Percentiles rank a stretch among this genome's conserved stretches.
Conservation (phyloP, 2,113 vertebrate species). For the Percopsis transmontana region DNA sequence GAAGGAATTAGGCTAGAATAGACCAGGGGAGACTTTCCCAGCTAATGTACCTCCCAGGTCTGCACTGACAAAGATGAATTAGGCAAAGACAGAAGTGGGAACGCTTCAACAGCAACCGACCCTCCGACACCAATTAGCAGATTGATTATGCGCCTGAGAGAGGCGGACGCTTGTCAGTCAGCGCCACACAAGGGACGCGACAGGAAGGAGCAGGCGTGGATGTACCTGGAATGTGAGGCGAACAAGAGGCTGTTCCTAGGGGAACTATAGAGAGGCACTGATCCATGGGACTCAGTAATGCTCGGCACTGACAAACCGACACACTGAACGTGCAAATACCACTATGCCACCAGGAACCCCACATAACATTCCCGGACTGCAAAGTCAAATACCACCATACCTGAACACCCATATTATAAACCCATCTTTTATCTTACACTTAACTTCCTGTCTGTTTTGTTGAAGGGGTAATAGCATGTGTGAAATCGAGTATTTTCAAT, state of each 20-base stretch:
- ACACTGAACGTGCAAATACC: slow-evolving; percentile 72
- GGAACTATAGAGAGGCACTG: slow-evolving; percentile 70
- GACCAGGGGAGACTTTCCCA: slow-evolving; percentile 54
- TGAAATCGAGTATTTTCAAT: slow-evolving; percentile 39
- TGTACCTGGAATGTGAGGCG: slow-evolving; percentile 77
- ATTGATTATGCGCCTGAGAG: slow-evolving; percentile 78
- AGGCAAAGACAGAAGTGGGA: slow-evolving; percentile 73
- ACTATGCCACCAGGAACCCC: slow-evolving; percentile 55
- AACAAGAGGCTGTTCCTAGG: slow-evolving; percentile 71
- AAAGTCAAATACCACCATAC: slow-evolving; percentile 66
- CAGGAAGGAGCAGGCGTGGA: slow-evolving; percentile 73
- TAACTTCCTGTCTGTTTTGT: slow-evolving; percentile 44
- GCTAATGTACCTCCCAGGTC: slow-evolving; percentile 62
- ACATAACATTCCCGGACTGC: slow-evolving; percentile 61
- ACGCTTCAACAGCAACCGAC: slow-evolving; percentile 73
- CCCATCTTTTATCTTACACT: slow-evolving; percentile 32
- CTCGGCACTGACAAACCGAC: slow-evolving; percentile 66
- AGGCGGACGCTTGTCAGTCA: slow-evolving; percentile 77
- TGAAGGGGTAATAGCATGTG: slow-evolving; percentile 5
- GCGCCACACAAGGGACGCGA: slow-evolving; percentile 65
- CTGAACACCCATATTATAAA: slow-evolving; percentile 48
- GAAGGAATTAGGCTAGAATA: slow-evolving; percentile 35
- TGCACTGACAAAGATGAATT: slow-evolving; percentile 77
- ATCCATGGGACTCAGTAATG: slow-evolving; percentile 69
- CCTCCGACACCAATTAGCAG: slow-evolving; percentile 79